Base-by-base conservation (phyloP, 2,888 invertebrate species). In the Hyposoter didymator region DNA sequence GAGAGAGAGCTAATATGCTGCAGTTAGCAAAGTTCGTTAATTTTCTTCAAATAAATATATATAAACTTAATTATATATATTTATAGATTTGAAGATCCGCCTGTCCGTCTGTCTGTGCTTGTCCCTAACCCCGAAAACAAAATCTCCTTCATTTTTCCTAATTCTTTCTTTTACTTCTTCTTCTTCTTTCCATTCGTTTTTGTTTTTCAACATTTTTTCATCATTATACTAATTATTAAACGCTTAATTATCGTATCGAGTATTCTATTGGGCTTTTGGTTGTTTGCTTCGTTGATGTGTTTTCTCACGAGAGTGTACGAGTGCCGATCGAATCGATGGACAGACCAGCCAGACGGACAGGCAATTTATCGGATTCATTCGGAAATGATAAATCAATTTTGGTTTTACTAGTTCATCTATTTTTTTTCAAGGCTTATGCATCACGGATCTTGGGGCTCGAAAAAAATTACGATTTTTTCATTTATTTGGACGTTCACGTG, bases 41-140 rank as follows among this genome's bases (percentile, higher is more conserved):
- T 78, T 28, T 55, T 22, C 19, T 55, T 73, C 47, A 72, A 72
- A 72, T 76, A 64, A 32, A 55, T 64, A 69, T 59, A 59, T 66
- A 78, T 72, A 73, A 78, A 72, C 70, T 66, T 49, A 1, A 66
- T 75, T 14, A 74, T 74, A 64, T 72, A 79, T 35, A 73, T 22
- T 52, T 70, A 52, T 64, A 67, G 43, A 59, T 45, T 59, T 89
- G 87, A 89, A 88, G 87, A 86, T 85, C 88, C 88, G 88, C 89
- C 90, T 89, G 90, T 90, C 90, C 90, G 91, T 91, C 91, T 88
- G 91, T 92, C 92, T 88, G 90, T 90, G 89, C 89, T 89, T 92
- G 90, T 81, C 76, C 84, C 85, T 87, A 90, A 89, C 86, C 88
- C 87, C 82, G 39, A 82, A 74, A 59, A 43, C n/a, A 76, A 52